Conservation (phyloP, 2,113 vertebrate species). For the Camelus dromedarius region DNA sequence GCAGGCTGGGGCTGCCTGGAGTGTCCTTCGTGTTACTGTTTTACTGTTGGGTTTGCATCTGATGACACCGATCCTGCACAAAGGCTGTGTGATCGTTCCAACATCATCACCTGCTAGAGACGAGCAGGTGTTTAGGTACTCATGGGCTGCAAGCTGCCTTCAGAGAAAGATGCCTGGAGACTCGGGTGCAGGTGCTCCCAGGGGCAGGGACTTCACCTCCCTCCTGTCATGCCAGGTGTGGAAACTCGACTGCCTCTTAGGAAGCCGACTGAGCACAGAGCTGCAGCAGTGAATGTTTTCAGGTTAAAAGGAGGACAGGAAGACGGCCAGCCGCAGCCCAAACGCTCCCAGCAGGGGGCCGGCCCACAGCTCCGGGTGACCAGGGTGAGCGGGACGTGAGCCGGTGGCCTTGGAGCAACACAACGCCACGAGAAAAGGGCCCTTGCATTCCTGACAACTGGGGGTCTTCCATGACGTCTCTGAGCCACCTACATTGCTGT, state of each 20-base stretch:
- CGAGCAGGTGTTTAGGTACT: rapidly evolving
- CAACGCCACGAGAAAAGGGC: rapidly evolving
- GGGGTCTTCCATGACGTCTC: neutral
- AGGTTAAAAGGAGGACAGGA: neutral
- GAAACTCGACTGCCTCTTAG: rapidly evolving
- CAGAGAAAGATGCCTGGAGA: neutral
- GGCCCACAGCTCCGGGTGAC: rapidly evolving
- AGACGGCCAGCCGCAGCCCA: rapidly evolving
- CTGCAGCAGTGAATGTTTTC: rapidly evolving
- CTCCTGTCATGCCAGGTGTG: rapidly evolving
- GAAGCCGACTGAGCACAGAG: neutral
- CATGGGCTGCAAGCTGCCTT: rapidly evolving
- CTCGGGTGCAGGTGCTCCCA: rapidly evolving
- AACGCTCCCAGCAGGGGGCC: rapidly evolving
- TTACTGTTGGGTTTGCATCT: too few species aligned
- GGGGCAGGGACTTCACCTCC: rapidly evolving
- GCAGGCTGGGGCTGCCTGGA: neutral
- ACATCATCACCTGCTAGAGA: neutral
- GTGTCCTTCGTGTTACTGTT: rapidly evolving
- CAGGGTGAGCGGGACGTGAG: rapidly evolving
- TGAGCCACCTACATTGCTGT: rapidly evolving
- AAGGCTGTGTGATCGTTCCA: neutral
- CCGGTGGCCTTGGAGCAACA: neutral
- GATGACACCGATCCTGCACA: rapidly evolving
- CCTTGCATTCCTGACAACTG: rapidly evolving